Evolutionary conservation across 2,888 invertebrate species (phyloP).

Genomic region (Drosophila colorata): DNA sequence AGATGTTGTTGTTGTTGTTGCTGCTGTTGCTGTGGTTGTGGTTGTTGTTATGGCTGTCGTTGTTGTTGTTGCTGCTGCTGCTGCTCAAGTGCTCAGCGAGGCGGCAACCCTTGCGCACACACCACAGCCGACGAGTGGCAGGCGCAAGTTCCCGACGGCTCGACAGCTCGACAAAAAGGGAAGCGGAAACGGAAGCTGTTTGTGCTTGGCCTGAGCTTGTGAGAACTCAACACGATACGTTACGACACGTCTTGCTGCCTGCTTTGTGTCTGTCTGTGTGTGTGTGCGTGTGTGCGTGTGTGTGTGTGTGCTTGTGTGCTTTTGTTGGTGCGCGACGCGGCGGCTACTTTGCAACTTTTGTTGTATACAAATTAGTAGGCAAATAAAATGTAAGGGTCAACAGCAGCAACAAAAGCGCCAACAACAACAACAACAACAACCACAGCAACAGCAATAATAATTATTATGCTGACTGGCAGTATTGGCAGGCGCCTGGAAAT

Average conservation of each 20-base stretch:
- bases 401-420: constrained; percentile 8
- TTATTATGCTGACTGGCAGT: constrained; percentile 21
- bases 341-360: constrained; percentile 46
- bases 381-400: constrained; percentile 59
- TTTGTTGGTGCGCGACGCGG: constrained; percentile 28
- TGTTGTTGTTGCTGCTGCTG: constrained; percentile 25
- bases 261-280: background rate
- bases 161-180: constrained; percentile 30
- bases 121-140: constrained; percentile 35
- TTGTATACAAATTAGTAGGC: constrained; percentile 58
- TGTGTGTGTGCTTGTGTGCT: constrained; percentile 17
- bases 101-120: constrained; percentile 57
- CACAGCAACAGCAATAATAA: constrained; percentile 22
- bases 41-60: constrained; percentile 7
- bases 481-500: constrained; percentile 34
- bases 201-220: constrained; percentile 45
- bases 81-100: constrained; percentile 63
- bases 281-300: constrained; percentile 9
- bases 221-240: constrained; percentile 46
- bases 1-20: background rate
- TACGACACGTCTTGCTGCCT: constrained; percentile 20
- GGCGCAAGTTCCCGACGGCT: constrained; percentile 22
- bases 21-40: constrained; percentile 1
- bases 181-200: constrained; percentile 76
- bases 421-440: constrained; percentile 39